Conservation (phyloP, 1,140 invertebrate species). For the Scaptomyza montana region DNA sequence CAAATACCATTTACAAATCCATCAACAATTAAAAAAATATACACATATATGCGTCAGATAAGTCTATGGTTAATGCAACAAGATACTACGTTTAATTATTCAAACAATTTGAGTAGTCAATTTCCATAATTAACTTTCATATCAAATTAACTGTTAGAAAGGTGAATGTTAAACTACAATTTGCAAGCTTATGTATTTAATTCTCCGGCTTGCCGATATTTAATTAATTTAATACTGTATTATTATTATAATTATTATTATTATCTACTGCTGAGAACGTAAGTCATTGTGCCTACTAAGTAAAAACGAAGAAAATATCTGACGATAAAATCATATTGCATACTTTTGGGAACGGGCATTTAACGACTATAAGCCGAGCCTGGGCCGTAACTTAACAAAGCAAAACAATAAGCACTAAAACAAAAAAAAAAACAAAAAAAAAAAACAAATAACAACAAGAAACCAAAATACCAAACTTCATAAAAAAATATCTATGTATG, state of each 20-base stretch:
- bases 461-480: background rate
- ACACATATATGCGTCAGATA: background rate
- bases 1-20: constrained; percentile 1
- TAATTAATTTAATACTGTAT: background rate
- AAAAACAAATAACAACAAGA: constrained; percentile 1
- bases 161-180: background rate
- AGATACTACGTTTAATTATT: too few relatives aligned
- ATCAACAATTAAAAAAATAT: background rate
- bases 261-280: constrained; percentile 36
- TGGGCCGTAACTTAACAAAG: constrained; percentile 11
- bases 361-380: constrained; percentile 32
- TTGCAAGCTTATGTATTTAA: constrained; percentile 15
- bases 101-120: too few relatives aligned
- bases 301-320: constrained; percentile 46
- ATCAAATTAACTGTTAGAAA: too few relatives aligned
- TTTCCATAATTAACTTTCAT: background rate
- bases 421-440: constrained; percentile 14
- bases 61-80: background rate
- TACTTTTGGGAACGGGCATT: constrained; percentile 23
- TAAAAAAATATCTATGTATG: constrained; percentile 29
- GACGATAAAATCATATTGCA: constrained; percentile 54
- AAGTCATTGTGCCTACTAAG: constrained; percentile 74
- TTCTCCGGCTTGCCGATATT: constrained; percentile 6
- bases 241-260: background rate
- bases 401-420: constrained; percentile 7